Evolutionary conservation across 2,888 invertebrate species (phyloP), one percentile per base, ranked within the genome.

Genomic region (Esperia sulphurella): DNA sequence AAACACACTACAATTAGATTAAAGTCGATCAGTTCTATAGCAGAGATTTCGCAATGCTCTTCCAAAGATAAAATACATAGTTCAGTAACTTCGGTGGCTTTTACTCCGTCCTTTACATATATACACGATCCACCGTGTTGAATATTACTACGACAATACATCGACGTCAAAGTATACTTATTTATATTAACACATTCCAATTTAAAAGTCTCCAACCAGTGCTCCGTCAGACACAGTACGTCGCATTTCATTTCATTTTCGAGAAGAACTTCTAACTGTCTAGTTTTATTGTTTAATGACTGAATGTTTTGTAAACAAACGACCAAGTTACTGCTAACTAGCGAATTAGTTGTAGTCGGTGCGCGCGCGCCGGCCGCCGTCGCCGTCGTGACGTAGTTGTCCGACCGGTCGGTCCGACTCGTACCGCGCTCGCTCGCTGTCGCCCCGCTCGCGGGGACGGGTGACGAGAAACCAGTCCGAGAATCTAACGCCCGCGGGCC

Each of bases 401-500:
- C n/a, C 3, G 8, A 10, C 13, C n/a, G 30, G 2, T 13, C 30
- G n/a, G n/a, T n/a, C n/a, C n/a, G n/a, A n/a, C n/a, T 12, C 30
- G n/a, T 8, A 12, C 14, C 1, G 8, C 3, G 8, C 38, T 1
- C 12, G 12, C 9, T 12, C 38, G 38, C 12, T 3, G 1, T 1
- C 13, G 38, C 38, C 12, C 8, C 9, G 5, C 9, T 28, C 28
- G 42, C 42, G 42, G 42, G 42, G 42, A 9, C 31, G 31, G 8
- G 3, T 1, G 8, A 9, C 13, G 31, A 30, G 42, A 42, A 42
- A 42, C 42, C 42, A 42, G 31, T 42, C 9, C 7, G 41, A 14
- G 7, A 37, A 28, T 2, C 43, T 12, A 2, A 48, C 33, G 10
- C 47, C 43, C 21, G 14, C 39, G n/a, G 47, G 47, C 47, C 47